Base-by-base conservation (phyloP, 2,888 invertebrate genomes). In the Chaetogeoica ovagalla region DNA sequence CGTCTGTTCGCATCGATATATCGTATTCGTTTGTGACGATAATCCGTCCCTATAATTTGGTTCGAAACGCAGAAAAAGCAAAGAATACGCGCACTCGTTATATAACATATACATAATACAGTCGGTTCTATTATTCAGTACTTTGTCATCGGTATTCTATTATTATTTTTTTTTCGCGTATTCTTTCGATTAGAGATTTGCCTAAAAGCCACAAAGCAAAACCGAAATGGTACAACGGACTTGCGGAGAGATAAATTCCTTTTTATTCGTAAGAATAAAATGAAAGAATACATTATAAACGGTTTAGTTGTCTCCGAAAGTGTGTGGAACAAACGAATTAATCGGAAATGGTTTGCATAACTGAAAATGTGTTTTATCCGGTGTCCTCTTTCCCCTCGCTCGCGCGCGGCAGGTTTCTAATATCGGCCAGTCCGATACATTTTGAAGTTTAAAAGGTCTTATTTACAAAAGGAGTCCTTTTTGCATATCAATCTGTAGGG, bases 391-490 rank as follows among this genome's bases (percentile, higher is more conserved):
- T n/a, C n/a, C n/a, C n/a, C n/a, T n/a, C n/a, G 1, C 15, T 23
- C 15, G 9, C 19, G 39, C 15, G 23, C 55, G 57, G 23, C 57
- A 59, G 71, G 39, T 79, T 79, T 79, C 71, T 79, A 79, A 79
- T 79, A 79, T 79, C 63, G 52, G 43, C 79, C 55, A 52, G 55
- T 60, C 62, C 9, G 63, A 79, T 71, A 57, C 70, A 19, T 70
- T 79, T 71, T 63, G 55, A 63, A 55, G 39, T 43, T 70, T 70
- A 79, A 70, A 79, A 79, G 71, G 79, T 79, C 69, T 71, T 79
- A 79, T 79, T 79, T 79, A 79, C 79, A 79, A 79, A 79, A 79
- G 71, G 43, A 79, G 71, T 63, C 57, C 79, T 70, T 63, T 79
- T 71, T 79, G 79, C 79, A 79, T 79, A 79, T 77, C 77, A 77